Evolutionary conservation across 2,113 vertebrate species (phyloP), one percentile per base, ranked within the genome.

Genomic region (Sturnira hondurensis): DNA sequence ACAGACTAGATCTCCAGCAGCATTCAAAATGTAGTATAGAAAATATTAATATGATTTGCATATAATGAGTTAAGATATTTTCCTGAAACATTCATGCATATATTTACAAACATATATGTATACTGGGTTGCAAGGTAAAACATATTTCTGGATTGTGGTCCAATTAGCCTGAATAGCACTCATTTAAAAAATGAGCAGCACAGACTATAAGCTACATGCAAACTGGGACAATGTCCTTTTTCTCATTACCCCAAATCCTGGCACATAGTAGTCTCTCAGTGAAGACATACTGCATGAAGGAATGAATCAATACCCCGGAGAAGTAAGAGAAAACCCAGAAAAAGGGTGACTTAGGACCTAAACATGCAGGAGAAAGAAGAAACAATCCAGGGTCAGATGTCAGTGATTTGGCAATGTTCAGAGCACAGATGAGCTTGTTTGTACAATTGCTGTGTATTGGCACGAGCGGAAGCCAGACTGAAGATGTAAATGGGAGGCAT

Each of bases 121-220:
- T n/a, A 88, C 7, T 41, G 26, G 7, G 24, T 77, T 82, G 45
- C 45, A 90, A 90, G 36, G 28, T 70, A 77, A 77, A 80, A 73
- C 14, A 13, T 17, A 47, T 77, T 91, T 96, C 89, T 91, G 36
- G 36, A 67, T 82, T 93, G 76, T 77, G 26, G 68, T 58, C 47
- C 73, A 81, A 77, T 82, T 82, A 95, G 70, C 31, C 71, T 84
- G 54, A 70, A 50, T 78, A n/a, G 56, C 22, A 80, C 54, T 31
- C 33, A 54, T 80, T 93, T 95, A 80, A 41, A 81, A 93, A 95
- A 63, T 45, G 50, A 85, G 54, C n/a, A 74, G 28, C 41, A 86
- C 7, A 80, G 31, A 92, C 33, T 90, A 58, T 43, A 80, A 85
- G n/a, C n/a, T 86, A 92, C 38, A 58, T 20, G 10, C 3, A 26